Evolutionary conservation across 2,888 invertebrate genomes (phyloP).

Genomic region (Lepidochrysops patricia): DNA sequence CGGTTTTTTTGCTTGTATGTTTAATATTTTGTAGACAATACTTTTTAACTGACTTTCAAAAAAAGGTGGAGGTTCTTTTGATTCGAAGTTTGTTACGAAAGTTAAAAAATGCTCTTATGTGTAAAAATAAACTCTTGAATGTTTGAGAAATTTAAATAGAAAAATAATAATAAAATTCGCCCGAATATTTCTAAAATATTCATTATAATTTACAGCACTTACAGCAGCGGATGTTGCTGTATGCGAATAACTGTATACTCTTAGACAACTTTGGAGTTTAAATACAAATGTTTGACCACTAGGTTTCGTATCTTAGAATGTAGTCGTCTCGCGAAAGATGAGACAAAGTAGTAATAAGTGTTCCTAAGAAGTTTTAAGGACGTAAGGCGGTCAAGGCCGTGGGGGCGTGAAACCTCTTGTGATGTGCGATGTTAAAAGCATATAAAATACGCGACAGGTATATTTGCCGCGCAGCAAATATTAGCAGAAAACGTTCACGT

Average conservation of each 20-base stretch:
- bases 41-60: too few species aligned
- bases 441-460: background rate
- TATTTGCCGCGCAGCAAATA: background rate
- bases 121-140: too few species aligned
- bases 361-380: constrained; percentile 5
- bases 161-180: too few species aligned
- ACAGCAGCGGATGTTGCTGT: too few species aligned
- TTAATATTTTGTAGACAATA: background rate
- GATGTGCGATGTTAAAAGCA: constrained; percentile 8
- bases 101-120: too few species aligned
- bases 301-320: background rate
- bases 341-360: constrained; percentile 3
- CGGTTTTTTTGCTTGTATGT: background rate
- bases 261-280: too few species aligned
- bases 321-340: background rate
- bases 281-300: background rate
- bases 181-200: too few species aligned
- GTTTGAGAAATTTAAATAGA: too few species aligned
- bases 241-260: too few species aligned
- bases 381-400: constrained; percentile 6
- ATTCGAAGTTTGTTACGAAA: too few species aligned
- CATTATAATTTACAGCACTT: too few species aligned
- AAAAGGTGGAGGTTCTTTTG: too few species aligned
- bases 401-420: constrained; percentile 2
- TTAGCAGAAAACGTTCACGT: constrained; percentile 1